phyloP scores from a whole-genome alignment of 2,797 vertebrate species.

The Lepidocolaptes lacrymiger region DNA sequence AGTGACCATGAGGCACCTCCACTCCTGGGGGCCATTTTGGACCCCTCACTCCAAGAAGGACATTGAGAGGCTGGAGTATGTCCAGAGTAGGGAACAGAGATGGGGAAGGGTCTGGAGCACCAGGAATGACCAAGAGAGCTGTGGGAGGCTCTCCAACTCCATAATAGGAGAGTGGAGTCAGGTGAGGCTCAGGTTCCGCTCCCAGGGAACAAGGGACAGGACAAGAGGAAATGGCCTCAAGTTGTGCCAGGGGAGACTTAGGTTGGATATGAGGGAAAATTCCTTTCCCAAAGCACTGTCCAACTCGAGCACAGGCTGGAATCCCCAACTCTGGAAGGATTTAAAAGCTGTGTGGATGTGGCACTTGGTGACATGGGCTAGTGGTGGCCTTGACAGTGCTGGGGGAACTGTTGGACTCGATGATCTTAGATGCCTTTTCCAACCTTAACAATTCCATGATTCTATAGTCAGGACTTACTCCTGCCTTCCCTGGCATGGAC shows the following conservation, averaged over 20 bases:
- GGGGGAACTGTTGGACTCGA: neutral
- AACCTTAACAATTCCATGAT: neutral
- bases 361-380: neutral
- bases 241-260: neutral
- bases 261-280: neutral
- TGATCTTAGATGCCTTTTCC: neutral
- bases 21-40: neutral
- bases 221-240: neutral
- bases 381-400: neutral
- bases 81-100: neutral
- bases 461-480: neutral
- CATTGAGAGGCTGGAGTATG: neutral
- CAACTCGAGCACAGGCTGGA: neutral
- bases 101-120: neutral
- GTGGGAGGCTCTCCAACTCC: neutral
- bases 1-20: neutral
- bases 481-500: neutral
- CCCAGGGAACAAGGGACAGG: neutral
- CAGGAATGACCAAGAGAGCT: neutral
- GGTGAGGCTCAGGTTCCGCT: neutral
- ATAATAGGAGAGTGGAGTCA: neutral
- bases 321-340: neutral
- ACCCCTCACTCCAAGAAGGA: neutral
- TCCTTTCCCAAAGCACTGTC: neutral
- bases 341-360: neutral